These are phyloP conservation scores for Tyrannus savana DNA, from an alignment of 2,113 vertebrate species.

Conservation along the genomic window DNA sequence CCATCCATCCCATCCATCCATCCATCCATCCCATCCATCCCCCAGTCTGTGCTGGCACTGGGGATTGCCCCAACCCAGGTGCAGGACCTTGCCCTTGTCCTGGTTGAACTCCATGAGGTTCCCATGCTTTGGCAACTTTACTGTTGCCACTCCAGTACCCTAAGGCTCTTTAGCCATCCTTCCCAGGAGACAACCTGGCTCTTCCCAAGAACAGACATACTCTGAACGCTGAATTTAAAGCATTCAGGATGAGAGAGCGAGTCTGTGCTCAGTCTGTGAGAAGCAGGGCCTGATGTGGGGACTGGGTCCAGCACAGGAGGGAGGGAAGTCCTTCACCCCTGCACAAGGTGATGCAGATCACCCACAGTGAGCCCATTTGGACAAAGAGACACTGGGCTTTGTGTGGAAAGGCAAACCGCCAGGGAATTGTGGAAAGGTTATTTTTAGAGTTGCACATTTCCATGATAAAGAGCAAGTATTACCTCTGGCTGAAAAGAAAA, in stretches of 20 bases:
- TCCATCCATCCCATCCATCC: too few relatives aligned
- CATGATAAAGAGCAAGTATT: constrained; percentile 9
- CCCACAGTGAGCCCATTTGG: neutral
- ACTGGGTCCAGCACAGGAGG: neutral
- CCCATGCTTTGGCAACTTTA: neutral
- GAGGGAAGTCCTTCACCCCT: neutral
- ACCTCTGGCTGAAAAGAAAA: neutral
- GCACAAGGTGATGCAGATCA: neutral
- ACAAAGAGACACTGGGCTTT: neutral
- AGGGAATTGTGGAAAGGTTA: neutral
- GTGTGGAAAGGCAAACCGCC: neutral
- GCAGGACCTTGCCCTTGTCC: neutral
- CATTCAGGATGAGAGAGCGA: neutral
- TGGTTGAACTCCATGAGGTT: neutral
- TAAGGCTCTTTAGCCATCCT: neutral
- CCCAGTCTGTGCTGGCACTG: neutral
- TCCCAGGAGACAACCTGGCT: neutral
- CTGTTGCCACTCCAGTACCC: neutral
- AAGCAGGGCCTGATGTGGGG: neutral
- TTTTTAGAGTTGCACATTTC: constrained; percentile 31
- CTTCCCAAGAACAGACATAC: neutral
- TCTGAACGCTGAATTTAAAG: neutral
- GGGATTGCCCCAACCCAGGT: accelerated
- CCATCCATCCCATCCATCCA: neutral
- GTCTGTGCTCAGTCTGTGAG: neutral